phyloP scores from a whole-genome alignment of 1,140 invertebrate genomes.

The Drosophila melanogaster region Release_6_plus_ISO1_MT NT_037436.4:14150001-14150500 shows the following conservation, averaged over 20 bases:
- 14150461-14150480: slow-evolving; percentile 17
- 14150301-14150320: slow-evolving; percentile 39
- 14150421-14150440: slow-evolving; percentile 16
- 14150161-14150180: slow-evolving; percentile 83
- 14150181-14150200: slow-evolving; percentile 79
- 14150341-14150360: slow-evolving; percentile 44
- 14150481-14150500: slow-evolving; percentile 78
- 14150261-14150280: slow-evolving; percentile 60
- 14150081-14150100: slow-evolving; percentile 50
- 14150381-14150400: slow-evolving; percentile 54
- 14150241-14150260: slow-evolving; percentile 13
- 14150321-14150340: slow-evolving; percentile 62
- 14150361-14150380: slow-evolving; percentile 73
- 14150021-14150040: slow-evolving; percentile 66
- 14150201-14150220: slow-evolving; percentile 72
- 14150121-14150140: slow-evolving; percentile 76
- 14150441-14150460: slow-evolving; percentile 22
- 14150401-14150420: slow-evolving; percentile 50
- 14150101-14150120: slow-evolving; percentile 62
- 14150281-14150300: slow-evolving; percentile 71
- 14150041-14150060: slow-evolving; percentile 60
- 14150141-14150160: slow-evolving; percentile 82
- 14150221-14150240: slow-evolving; percentile 4
- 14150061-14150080: slow-evolving; percentile 57
- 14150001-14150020: slow-evolving; percentile 65